These are phyloP conservation scores for Pygoscelis antarcticus DNA, from an alignment of 2,113 vertebrate genomes.

Conservation along the genomic window DNA sequence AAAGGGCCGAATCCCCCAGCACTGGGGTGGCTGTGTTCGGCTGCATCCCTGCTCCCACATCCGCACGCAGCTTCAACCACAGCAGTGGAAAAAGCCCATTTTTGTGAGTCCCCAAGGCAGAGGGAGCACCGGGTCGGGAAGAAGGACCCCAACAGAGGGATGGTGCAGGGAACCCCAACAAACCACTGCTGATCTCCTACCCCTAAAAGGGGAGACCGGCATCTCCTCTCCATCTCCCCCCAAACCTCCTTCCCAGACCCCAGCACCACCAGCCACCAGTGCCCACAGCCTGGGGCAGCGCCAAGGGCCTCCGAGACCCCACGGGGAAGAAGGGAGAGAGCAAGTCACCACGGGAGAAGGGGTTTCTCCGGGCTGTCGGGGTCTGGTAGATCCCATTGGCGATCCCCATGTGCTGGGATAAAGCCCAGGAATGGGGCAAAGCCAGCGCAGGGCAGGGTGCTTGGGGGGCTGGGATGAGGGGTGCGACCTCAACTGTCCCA, in stretches of 20 bases:
- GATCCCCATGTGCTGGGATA: background rate
- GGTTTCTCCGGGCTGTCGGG: background rate
- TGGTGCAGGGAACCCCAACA: background rate
- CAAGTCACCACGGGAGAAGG: background rate
- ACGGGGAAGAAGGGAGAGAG: background rate
- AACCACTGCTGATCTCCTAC: background rate
- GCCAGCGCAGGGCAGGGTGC: background rate
- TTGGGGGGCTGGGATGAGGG: background rate
- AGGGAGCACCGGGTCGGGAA: slow-evolving; percentile 62
- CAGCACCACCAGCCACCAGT: background rate
- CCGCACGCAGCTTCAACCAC: slow-evolving; percentile 32
- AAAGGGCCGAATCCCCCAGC: background rate
- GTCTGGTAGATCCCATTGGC: background rate
- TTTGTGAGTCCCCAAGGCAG: slow-evolving; percentile 69
- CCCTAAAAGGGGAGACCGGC: background rate
- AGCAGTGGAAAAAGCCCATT: background rate
- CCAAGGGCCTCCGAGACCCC: background rate
- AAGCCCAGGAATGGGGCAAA: background rate
- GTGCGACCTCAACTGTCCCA: background rate
- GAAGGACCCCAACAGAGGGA: background rate
- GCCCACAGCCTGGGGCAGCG: background rate
- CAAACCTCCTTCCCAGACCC: background rate
- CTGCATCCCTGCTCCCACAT: background rate
- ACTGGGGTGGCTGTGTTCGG: background rate
- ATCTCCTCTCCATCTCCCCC: background rate